These are phyloP conservation scores for Xestia rhomboidea DNA, from an alignment of 2,888 invertebrate species.

Conservation along the genomic window DNA sequence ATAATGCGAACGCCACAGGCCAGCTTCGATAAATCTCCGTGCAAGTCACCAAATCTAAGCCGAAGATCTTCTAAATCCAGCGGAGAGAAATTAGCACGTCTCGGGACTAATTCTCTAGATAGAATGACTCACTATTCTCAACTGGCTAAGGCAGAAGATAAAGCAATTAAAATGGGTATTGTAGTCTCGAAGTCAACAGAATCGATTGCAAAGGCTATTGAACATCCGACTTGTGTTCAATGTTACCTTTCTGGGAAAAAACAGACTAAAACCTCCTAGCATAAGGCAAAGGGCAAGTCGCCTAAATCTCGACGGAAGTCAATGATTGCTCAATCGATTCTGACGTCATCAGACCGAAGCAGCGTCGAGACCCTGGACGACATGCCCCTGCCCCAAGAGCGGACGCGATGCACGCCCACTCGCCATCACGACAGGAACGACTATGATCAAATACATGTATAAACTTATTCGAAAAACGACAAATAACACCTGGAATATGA, in stretches of 20 bases:
- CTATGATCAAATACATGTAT: conserved; percentile 91
- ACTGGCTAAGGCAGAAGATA: conserved; percentile 88
- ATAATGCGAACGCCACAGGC: conserved; percentile 89
- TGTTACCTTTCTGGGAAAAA: conserved; percentile 92
- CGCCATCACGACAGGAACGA: conserved; percentile 80
- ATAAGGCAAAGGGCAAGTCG: conserved; percentile 92
- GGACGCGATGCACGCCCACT: conserved; percentile 81
- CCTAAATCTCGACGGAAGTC: conserved; percentile 87
- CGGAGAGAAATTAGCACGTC: conserved; percentile 85
- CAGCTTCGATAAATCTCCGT: conserved; percentile 87
- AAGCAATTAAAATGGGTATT: conserved; percentile 89
- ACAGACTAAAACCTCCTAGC: conserved; percentile 91
- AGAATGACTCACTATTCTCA: conserved; percentile 88
- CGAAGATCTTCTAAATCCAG: conserved; percentile 85
- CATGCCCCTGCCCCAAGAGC: conserved; percentile 76
- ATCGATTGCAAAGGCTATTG: conserved; percentile 90
- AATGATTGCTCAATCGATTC: conserved; percentile 79
- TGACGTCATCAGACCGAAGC: conserved; percentile 87
- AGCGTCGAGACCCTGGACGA: conserved; percentile 86
- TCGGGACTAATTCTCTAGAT: conserved; percentile 88
- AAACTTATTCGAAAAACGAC: conserved; percentile 59
- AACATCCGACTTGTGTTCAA: conserved; percentile 93
- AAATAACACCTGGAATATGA: conserved; percentile 10
- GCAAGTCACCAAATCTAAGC: conserved; percentile 87
- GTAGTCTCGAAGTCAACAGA: conserved; percentile 90